These are phyloP conservation scores for Volucella inanis DNA, from an alignment of 2,888 invertebrate genomes.

Conservation along the genomic window DNA sequence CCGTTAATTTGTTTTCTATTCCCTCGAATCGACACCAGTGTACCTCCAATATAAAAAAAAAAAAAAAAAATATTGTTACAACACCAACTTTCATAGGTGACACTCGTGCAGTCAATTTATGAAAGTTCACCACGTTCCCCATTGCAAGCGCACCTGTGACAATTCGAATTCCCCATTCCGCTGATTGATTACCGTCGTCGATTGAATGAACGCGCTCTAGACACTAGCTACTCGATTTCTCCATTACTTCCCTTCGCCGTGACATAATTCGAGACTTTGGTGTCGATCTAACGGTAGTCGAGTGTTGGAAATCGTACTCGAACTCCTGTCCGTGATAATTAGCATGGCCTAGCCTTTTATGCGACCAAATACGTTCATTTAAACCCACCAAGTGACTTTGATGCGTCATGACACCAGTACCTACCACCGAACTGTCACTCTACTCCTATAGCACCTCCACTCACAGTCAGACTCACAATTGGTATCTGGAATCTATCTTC, in stretches of 20 bases:
- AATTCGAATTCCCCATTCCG: constrained; percentile 42
- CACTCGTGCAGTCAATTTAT: constrained; percentile 52
- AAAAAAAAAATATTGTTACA: not conserved
- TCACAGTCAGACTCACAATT: constrained; percentile 3
- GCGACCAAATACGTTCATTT: constrained; percentile 58
- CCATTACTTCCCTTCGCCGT: constrained; percentile 33
- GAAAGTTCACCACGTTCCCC: constrained; percentile 41
- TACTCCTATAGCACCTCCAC: constrained; percentile 43
- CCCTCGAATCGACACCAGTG: constrained; percentile 15
- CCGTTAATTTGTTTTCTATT: constrained; percentile 22
- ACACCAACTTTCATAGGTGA: constrained; percentile 43
- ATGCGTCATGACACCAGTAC: constrained; percentile 64
- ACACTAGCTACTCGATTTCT: constrained; percentile 14
- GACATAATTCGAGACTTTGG: constrained; percentile 7
- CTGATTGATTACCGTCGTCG: constrained; percentile 67
- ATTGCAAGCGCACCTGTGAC: constrained; percentile 49
- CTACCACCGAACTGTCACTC: not conserved
- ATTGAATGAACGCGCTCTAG: constrained; percentile 37
- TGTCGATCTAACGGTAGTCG: constrained; percentile 46
- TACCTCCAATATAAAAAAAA: constrained; percentile 12
- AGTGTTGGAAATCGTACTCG: not conserved
- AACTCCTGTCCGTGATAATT: constrained; percentile 66
- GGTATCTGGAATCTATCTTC: constrained; percentile 57
- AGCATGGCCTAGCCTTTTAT: constrained; percentile 64
- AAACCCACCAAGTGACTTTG: constrained; percentile 46